phyloP scores from a whole-genome alignment of 2,797 vertebrate genomes.

The Poecilia picta region DNA sequence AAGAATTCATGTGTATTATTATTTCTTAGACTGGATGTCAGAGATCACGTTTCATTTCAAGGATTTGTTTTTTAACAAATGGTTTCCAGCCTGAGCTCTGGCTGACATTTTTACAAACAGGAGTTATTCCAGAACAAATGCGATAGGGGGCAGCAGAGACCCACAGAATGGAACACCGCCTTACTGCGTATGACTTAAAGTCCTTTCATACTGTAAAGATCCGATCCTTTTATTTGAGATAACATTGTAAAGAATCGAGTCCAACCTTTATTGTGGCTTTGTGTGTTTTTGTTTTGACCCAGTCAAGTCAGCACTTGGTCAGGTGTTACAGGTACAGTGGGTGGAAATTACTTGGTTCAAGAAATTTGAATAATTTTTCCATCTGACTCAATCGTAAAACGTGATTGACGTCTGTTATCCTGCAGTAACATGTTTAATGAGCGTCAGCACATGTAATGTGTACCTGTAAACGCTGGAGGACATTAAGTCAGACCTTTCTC shows the following conservation, averaged over 20 bases:
- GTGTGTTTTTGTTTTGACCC: too few relatives aligned
- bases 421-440: background rate
- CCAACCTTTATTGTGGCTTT: background rate
- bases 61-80: background rate
- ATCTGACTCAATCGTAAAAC: background rate
- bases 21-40: background rate
- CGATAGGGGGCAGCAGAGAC: constrained; percentile 63
- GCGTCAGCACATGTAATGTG: background rate
- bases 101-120: too few relatives aligned
- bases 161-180: background rate
- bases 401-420: background rate
- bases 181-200: background rate
- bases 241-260: background rate
- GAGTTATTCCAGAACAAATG: background rate
- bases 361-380: background rate
- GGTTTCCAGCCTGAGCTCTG: too few relatives aligned
- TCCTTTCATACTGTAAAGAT: background rate
- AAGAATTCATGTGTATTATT: background rate
- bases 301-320: background rate
- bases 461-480: background rate
- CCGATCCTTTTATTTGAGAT: background rate
- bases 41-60: background rate
- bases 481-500: background rate
- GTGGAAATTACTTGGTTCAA: background rate
- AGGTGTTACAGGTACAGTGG: background rate